Conservation (phyloP, 2,113 vertebrate species). For the Tichodroma muraria region DNA sequence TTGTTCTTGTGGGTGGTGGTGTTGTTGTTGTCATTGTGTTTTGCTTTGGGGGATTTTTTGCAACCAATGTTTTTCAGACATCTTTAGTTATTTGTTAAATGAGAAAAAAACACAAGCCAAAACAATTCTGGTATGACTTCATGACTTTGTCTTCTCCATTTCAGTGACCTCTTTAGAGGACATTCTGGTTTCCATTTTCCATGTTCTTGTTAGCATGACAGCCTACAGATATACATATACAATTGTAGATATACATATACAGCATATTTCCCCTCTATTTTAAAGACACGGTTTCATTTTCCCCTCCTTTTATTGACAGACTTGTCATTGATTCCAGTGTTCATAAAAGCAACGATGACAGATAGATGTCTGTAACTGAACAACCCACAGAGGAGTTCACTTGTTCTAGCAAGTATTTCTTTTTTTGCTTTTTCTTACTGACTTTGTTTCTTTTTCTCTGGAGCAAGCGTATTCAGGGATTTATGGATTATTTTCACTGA, state of each 20-base stretch:
- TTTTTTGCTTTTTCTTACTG: background rate
- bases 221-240: background rate
- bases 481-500: background rate
- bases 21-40: background rate
- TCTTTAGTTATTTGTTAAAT: background rate
- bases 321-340: background rate
- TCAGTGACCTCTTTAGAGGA: background rate
- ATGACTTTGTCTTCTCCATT: background rate
- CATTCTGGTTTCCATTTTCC: background rate
- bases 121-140: background rate
- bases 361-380: slow-evolving; percentile 18
- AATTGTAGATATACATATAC: background rate
- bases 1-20: no score
- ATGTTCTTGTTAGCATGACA: background rate
- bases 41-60: background rate
- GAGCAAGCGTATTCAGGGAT: background rate
- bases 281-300: slow-evolving; percentile 35
- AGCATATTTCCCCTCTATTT: background rate
- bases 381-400: background rate
- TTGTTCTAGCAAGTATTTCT: background rate
- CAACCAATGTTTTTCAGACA: background rate
- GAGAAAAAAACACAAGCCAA: background rate
- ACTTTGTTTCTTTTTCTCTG: background rate
- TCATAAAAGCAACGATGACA: slow-evolving; percentile 41
- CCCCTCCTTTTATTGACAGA: slow-evolving; percentile 28